Base-by-base conservation (phyloP, 1,140 invertebrate species). In the Anastrepha ludens region DNA sequence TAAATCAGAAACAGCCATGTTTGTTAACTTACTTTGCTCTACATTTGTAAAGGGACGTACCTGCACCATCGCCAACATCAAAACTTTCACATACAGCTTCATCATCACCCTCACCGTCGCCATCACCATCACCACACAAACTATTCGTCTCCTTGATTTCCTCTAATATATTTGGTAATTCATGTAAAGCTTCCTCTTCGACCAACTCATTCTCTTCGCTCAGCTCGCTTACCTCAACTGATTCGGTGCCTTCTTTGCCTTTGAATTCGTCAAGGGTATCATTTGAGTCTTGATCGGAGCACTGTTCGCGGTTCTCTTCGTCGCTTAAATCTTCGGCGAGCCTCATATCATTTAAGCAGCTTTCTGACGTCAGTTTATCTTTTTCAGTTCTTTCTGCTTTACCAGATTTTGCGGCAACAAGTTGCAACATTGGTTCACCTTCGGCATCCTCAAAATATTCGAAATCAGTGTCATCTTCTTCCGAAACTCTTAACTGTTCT, bases 361-460 rank as follows among this genome's bases (percentile, higher is more conserved):
- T 65, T 7, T 65, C 20, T 1, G 29, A 0, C 64, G 50, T 6
- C 6, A 55, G 1, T 55, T 55, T 8, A 55, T 11, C 17, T 62
- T 17, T n/a, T 62, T 17, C 15, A 4, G 8, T 62, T 17, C 11
- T n/a, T 62, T 62, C 5, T 62, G 60, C 60, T 4, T 62, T 62
- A n/a, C 15, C 60, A 5, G 60, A 5, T 1, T 62, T 62, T 0
- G 15, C 15, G 11, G 4, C 60, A 4, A 13, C 17, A 13, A 62
- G 39, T 11, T 74, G 67, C 6, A 74, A 15, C 67, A 74, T 74
- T 5, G 67, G 67, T n/a, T 74, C 67, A n/a, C 67, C 67, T 7
- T 74, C 67, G 41, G 67, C 67, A 74, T 74, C 67, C 17, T 74
- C 67, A 74, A 74, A 74, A 41, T 74, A 15, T 41, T 74, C 67